A percentile compares a stretch with the other conserved stretches of the same genome.
These are phyloP conservation scores for Cydia amplana DNA, from an alignment of 1,140 invertebrate genomes.

Conservation along the genomic window DNA sequence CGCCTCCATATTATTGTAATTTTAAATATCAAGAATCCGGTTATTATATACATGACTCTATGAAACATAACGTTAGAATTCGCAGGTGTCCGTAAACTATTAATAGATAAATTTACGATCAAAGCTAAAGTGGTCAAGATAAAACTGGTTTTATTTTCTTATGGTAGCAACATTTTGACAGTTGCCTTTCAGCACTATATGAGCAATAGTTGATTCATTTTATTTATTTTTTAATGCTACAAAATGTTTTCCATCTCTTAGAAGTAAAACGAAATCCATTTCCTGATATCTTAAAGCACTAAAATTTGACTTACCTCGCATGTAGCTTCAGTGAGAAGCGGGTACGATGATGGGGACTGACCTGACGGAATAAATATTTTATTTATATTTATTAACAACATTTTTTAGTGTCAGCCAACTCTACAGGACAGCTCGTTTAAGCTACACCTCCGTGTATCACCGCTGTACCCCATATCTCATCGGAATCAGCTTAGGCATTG, in stretches of 20 bases:
- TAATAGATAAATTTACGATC: background rate
- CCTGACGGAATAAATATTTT: too few species aligned
- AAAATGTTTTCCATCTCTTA: too few species aligned
- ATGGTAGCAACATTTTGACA: too few species aligned
- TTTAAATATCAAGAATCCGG: background rate
- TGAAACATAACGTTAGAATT: background rate
- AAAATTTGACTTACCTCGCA: too few species aligned
- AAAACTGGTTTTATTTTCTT: background rate
- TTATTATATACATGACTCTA: background rate
- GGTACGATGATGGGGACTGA: too few species aligned
- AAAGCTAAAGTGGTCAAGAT: background rate
- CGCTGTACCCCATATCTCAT: slow-evolving; percentile 84
- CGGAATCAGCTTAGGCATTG: slow-evolving; percentile 82
- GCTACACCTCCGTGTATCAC: slow-evolving; percentile 82
- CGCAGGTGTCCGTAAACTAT: background rate
- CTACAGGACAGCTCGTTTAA: slow-evolving; percentile 83
- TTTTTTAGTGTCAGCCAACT: slow-evolving; percentile 82
- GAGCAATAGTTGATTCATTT: too few species aligned
- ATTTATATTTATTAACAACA: too few species aligned
- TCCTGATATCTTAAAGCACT: too few species aligned
- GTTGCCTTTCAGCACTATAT: too few species aligned
- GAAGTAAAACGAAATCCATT: too few species aligned
- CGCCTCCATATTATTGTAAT: background rate
- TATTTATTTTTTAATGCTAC: too few species aligned
- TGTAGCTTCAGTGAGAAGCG: too few species aligned